These are phyloP conservation scores for Ptycholaimellus sp. DNA, from an alignment of 2,888 invertebrate genomes.

Conservation along the genomic window DNA sequence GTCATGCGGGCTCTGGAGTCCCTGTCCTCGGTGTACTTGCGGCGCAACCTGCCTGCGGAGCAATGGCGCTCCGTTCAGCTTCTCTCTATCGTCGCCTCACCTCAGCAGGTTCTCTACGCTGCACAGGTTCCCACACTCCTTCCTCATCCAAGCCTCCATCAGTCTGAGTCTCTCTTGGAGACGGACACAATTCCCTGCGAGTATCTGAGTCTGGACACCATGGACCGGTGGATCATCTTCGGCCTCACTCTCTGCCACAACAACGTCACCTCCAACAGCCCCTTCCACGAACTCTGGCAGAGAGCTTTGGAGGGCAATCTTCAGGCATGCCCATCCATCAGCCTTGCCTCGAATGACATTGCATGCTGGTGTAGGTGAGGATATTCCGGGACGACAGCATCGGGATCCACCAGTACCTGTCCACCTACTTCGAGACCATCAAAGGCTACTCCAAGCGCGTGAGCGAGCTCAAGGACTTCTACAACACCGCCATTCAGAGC, in stretches of 20 bases:
- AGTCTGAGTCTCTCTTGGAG: no score
- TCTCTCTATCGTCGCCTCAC: constrained; percentile 65
- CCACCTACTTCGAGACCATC: constrained; percentile 69
- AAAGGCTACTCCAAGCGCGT: constrained; percentile 53
- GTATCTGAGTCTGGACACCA: constrained; percentile 69
- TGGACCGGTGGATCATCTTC: constrained; percentile 92
- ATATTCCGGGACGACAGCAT: constrained; percentile 32
- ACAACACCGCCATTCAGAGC: constrained; percentile 4
- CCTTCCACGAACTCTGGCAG: constrained; percentile 54
- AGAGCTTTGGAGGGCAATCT: constrained; percentile 73
- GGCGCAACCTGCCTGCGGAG: constrained; percentile 70
- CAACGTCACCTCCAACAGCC: constrained; percentile 49
- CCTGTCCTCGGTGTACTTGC: constrained; percentile 57
- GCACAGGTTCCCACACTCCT: constrained; percentile 57
- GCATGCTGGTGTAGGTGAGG: no score
- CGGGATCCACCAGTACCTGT: constrained; percentile 74
- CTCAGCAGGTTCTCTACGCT: constrained; percentile 73
- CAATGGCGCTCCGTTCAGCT: constrained; percentile 50
- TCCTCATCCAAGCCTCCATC: no score
- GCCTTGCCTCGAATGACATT: background rate
- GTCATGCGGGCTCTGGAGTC: constrained; percentile 64
- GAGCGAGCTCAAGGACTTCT: constrained; percentile 82
- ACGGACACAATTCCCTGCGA: constrained; percentile 99
- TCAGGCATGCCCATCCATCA: constrained; percentile 71
- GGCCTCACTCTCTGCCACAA: constrained; percentile 73